Percentiles rank a stretch among this genome's conserved stretches.
phyloP scores from a whole-genome alignment of 2,113 vertebrate genomes.

The Alligator sinensis region DNA sequence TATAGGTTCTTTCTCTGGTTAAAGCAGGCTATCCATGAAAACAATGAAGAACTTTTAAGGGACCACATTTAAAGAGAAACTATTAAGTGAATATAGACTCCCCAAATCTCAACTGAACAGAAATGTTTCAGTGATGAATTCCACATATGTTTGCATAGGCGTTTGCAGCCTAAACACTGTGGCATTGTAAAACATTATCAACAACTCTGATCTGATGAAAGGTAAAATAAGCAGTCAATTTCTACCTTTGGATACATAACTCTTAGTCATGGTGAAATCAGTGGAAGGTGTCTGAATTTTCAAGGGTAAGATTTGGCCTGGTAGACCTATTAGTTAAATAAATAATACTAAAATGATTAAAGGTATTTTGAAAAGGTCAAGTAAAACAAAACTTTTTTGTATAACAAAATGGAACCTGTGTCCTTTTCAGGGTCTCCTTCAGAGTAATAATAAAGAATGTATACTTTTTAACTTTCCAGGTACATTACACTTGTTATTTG shows the following conservation, averaged over 20 bases:
- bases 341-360: background rate
- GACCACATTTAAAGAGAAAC: background rate
- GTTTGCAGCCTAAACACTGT: background rate
- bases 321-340: background rate
- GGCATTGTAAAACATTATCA: background rate
- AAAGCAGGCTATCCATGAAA: background rate
- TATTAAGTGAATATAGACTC: background rate
- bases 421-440: background rate
- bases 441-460: background rate
- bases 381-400: background rate
- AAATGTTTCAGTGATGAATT: background rate
- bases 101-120: background rate
- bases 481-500: background rate
- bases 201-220: background rate
- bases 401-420: background rate
- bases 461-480: background rate
- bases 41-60: background rate
- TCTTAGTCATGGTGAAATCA: background rate
- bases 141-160: background rate
- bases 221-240: slow-evolving; percentile 37
- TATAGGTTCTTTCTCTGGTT: background rate
- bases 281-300: slow-evolving; percentile 2
- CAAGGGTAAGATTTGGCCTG: background rate
- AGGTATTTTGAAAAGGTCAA: background rate
- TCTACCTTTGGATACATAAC: slow-evolving; percentile 33